Conservation (phyloP, 1,140 invertebrate species). For the Colletes gigas region DNA sequence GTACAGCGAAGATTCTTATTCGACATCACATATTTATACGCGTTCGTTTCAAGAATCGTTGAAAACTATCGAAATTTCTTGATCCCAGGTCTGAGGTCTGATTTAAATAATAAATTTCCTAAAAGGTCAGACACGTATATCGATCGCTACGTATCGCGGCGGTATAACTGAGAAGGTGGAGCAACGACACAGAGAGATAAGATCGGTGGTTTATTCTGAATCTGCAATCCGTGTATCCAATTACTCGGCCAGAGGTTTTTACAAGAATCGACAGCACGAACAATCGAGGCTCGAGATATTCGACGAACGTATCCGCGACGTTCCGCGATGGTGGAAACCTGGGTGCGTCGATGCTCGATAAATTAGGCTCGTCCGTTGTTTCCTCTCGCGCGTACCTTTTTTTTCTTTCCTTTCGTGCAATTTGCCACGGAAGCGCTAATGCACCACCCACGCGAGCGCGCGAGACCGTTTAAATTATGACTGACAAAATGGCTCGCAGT, state of each 20-base stretch:
- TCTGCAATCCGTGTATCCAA: slow-evolving; percentile 12
- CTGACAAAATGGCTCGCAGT: slow-evolving; percentile 35
- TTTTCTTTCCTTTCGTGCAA: slow-evolving; percentile 18
- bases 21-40: too few species aligned
- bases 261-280: neutral
- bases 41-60: too few species aligned
- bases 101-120: neutral
- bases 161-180: slow-evolving; percentile 9
- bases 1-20: too few species aligned
- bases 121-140: neutral
- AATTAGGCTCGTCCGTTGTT: slow-evolving; percentile 5
- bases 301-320: neutral
- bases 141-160: neutral
- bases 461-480: slow-evolving; percentile 33
- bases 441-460: slow-evolving; percentile 24
- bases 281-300: neutral
- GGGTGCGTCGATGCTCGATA: slow-evolving; percentile 2
- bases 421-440: slow-evolving; percentile 53
- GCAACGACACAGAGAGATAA: slow-evolving; percentile 1
- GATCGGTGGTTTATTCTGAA: slow-evolving; percentile 4
- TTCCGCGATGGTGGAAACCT: neutral
- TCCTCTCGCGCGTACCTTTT: neutral
- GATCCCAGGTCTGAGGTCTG: too few species aligned
- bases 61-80: too few species aligned
- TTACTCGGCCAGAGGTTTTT: neutral